A percentile compares a stretch with the other conserved stretches of the same genome.
These are phyloP conservation scores for Tetramorium simillimum DNA, from an alignment of 1,140 invertebrate species.

Conservation along the genomic window DNA sequence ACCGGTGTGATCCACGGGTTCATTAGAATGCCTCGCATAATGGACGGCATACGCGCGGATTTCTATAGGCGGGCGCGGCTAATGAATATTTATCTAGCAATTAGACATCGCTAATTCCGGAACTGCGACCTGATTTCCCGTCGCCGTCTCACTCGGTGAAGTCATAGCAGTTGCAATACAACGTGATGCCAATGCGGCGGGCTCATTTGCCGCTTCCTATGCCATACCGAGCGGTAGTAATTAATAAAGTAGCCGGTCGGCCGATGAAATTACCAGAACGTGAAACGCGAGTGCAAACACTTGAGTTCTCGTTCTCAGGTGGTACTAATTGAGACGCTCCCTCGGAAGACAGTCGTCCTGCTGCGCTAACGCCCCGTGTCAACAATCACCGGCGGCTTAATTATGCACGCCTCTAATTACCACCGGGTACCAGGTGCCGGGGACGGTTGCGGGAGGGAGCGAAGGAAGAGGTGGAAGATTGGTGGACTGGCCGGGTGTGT, in stretches of 20 bases:
- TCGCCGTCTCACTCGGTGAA: neutral
- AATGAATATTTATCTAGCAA: constrained; percentile 65
- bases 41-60: constrained; percentile 57
- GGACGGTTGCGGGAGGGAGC: neutral
- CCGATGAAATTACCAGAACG: constrained; percentile 71
- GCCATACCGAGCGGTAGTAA: constrained; percentile 56
- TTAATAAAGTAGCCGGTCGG: constrained; percentile 69
- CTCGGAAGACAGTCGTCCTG: constrained; percentile 78
- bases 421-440: constrained; percentile 59
- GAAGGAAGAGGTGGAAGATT: too few species aligned
- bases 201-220: constrained; percentile 46
- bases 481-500: constrained; percentile 2
- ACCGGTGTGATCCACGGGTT: constrained; percentile 29
- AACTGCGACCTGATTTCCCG: constrained; percentile 32
- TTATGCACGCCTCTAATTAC: constrained; percentile 83
- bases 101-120: constrained; percentile 60
- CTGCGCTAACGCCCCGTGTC: constrained; percentile 79
- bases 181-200: neutral
- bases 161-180: neutral
- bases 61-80: constrained; percentile 49
- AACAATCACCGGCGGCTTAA: constrained; percentile 78
- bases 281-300: constrained; percentile 76
- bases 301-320: constrained; percentile 64
- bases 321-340: constrained; percentile 81
- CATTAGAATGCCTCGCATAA: constrained; percentile 66